A percentile compares a stretch with the other conserved stretches of the same genome.
phyloP scores from a whole-genome alignment of 1,140 invertebrate genomes.

The Hylaeus anthracinus region DNA sequence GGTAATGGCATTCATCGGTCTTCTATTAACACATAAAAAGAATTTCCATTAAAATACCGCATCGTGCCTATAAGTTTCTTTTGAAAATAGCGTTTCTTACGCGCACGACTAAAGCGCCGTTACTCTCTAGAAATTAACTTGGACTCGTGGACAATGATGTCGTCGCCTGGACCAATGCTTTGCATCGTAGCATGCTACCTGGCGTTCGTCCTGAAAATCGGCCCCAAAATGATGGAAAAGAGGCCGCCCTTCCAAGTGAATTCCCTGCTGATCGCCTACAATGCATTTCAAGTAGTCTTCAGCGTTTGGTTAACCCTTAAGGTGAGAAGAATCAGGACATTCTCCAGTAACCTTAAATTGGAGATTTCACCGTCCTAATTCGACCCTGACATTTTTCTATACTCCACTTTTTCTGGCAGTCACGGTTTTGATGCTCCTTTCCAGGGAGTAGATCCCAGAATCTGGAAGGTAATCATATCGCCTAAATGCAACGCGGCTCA shows the following conservation, averaged over 20 bases:
- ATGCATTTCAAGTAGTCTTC: slow-evolving; percentile 86
- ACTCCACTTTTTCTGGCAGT: background rate
- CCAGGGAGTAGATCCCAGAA: slow-evolving; percentile 57
- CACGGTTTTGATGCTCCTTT: background rate
- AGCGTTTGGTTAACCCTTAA: slow-evolving; percentile 83
- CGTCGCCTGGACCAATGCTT: slow-evolving; percentile 85
- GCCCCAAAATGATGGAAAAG: slow-evolving; percentile 87
- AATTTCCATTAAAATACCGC: background rate
- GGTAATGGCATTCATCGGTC: background rate
- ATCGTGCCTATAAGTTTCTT: background rate
- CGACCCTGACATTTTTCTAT: too few species aligned
- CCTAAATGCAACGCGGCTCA: slow-evolving; percentile 19
- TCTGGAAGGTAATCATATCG: slow-evolving; percentile 14
- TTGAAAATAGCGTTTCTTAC: background rate
- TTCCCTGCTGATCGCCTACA: slow-evolving; percentile 85
- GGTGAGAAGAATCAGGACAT: slow-evolving; percentile 74
- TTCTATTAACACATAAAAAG: background rate
- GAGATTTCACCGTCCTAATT: too few species aligned
- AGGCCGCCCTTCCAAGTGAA: slow-evolving; percentile 85
- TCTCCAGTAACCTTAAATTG: too few species aligned
- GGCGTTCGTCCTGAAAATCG: slow-evolving; percentile 85
- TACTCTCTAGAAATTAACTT: slow-evolving; percentile 81
- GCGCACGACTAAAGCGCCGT: background rate
- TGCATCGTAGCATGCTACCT: slow-evolving; percentile 84
- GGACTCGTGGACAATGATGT: slow-evolving; percentile 88